Conservation (phyloP, 2,888 invertebrate species). For the Acanthococcus lagerstroemiae region DNA sequence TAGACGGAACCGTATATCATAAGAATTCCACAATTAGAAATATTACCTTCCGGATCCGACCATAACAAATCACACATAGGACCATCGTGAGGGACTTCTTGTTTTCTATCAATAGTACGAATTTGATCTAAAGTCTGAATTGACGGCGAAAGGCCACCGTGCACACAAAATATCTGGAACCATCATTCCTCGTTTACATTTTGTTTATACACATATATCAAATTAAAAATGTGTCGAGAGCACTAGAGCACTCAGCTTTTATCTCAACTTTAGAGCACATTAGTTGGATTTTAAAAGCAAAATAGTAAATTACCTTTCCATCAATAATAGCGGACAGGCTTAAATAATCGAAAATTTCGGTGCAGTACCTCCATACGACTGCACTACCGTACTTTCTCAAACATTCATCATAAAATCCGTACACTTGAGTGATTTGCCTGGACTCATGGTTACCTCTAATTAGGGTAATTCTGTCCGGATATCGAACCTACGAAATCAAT, state of each 20-base stretch:
- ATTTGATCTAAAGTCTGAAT: slow-evolving; percentile 99
- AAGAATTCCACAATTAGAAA: background rate
- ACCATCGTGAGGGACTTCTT: slow-evolving; percentile 95
- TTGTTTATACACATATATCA: no score
- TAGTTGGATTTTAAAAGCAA: no score
- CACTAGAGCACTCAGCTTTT: no score
- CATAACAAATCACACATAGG: slow-evolving; percentile 99
- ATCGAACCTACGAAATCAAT: slow-evolving; percentile 67
- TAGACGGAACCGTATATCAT: no score
- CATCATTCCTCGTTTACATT: no score
- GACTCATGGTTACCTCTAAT: slow-evolving; percentile 99
- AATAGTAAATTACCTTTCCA: slow-evolving; percentile 54
- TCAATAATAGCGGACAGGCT: slow-evolving; percentile 95
- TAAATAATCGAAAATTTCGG: slow-evolving; percentile 97
- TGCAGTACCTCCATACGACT: slow-evolving; percentile 98
- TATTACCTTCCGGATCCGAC: slow-evolving; percentile 94
- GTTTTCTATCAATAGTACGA: slow-evolving; percentile 94
- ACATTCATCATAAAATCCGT: slow-evolving; percentile 99
- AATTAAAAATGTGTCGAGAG: no score
- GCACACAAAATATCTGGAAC: slow-evolving; percentile 93
- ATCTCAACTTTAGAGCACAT: no score
- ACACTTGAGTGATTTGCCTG: slow-evolving; percentile 98
- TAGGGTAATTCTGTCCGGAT: slow-evolving; percentile 96
- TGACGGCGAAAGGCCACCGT: slow-evolving; percentile 95
- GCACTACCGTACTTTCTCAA: slow-evolving; percentile 96